Evolutionary conservation across 1,140 invertebrate genomes (phyloP).

Genomic region (Lepidurus arcticus): DNA sequence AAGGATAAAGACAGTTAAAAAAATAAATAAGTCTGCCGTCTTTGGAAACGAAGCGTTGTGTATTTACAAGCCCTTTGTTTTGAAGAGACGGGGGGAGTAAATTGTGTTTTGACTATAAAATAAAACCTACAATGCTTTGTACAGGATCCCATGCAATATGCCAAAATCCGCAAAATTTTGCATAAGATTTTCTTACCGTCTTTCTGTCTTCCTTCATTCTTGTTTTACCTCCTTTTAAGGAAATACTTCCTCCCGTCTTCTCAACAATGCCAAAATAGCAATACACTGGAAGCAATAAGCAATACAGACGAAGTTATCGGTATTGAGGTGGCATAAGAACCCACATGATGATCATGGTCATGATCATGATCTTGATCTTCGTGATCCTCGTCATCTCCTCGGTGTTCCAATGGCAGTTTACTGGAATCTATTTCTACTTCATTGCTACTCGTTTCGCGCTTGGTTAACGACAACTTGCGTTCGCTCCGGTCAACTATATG

Average conservation of each 20-base stretch:
- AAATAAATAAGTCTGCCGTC: neutral
- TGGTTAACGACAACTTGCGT: neutral
- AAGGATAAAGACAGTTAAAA: neutral
- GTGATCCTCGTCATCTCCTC: conserved; percentile 25
- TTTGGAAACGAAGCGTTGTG: conserved; percentile 5
- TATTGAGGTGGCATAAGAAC: neutral
- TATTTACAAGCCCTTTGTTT: neutral
- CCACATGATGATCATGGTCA: neutral
- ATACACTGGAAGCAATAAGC: neutral
- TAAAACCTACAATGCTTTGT: conserved; percentile 9
- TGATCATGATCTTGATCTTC: neutral
- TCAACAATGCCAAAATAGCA: neutral
- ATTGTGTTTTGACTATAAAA: neutral
- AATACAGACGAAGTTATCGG: neutral
- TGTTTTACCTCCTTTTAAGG: neutral
- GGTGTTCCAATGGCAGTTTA: conserved; percentile 19
- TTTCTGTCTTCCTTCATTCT: neutral
- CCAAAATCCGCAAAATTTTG: neutral
- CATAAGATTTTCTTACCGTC: neutral
- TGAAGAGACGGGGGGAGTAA: neutral
- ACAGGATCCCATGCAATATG: conserved; percentile 7
- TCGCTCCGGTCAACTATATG: neutral
- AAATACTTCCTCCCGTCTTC: neutral
- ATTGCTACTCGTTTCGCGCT: conserved; percentile 1
- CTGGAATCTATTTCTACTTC: conserved; percentile 22